Percentiles rank a stretch among this genome's conserved stretches.
phyloP scores from a whole-genome alignment of 2,797 vertebrate genomes.

The Aselliscus stoliczkanus region DNA sequence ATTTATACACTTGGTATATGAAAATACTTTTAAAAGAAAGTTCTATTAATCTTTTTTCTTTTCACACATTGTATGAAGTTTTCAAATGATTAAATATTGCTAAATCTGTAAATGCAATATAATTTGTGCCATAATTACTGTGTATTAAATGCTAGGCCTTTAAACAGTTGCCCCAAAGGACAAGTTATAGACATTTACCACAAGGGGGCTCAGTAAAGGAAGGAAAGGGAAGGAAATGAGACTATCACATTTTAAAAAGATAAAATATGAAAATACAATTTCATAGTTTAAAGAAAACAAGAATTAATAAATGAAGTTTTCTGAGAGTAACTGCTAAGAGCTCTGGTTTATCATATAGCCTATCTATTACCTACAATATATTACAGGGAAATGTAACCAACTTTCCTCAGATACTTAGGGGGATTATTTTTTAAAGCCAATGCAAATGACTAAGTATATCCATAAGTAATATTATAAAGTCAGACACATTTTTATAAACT shows the following conservation, averaged over 20 bases:
- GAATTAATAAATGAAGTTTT: background rate
- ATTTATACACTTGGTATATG: background rate
- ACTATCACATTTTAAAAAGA: background rate
- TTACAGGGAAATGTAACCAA: background rate
- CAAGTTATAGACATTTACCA: slow-evolving; percentile 71
- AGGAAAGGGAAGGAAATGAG: slow-evolving; percentile 31
- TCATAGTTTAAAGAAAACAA: background rate
- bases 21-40: background rate
- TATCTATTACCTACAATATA: background rate
- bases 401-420: background rate
- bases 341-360: background rate
- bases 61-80: background rate
- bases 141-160: background rate
- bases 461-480: background rate
- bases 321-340: background rate
- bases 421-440: background rate
- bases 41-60: background rate
- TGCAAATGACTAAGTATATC: background rate
- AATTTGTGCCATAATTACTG: background rate
- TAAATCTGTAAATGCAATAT: background rate
- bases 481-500: background rate
- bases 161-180: slow-evolving; percentile 25
- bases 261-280: background rate
- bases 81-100: background rate
- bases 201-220: slow-evolving; percentile 80